These are phyloP conservation scores for Laothoe populi DNA, from an alignment of 2,888 invertebrate species.

Conservation along the genomic window DNA sequence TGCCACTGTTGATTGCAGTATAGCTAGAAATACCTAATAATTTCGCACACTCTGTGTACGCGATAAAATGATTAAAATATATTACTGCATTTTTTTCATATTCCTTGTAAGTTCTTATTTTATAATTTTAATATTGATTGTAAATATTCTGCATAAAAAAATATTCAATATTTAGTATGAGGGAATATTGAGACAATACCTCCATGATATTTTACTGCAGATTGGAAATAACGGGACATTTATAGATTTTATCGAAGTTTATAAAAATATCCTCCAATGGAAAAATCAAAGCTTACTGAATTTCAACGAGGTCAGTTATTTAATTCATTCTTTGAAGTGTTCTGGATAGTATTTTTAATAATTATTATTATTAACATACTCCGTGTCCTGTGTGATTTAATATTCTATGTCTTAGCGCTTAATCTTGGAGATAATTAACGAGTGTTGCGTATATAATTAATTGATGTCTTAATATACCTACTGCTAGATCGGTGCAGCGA, in stretches of 20 bases:
- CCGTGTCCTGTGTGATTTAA: no score
- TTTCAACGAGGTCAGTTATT: conserved; percentile 71
- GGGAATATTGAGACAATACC: conserved; percentile 31
- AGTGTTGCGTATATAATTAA: background rate
- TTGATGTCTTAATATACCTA: conserved; percentile 12
- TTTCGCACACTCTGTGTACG: background rate
- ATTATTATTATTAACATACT: background rate
- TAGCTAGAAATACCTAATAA: background rate
- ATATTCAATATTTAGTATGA: background rate
- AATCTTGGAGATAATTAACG: no score
- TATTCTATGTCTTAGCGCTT: no score
- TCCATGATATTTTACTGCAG: conserved; percentile 51
- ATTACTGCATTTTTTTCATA: conserved; percentile 55
- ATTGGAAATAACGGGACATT: conserved; percentile 67
- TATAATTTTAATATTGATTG: background rate
- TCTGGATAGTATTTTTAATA: background rate
- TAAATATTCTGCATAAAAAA: background rate
- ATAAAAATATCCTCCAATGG: conserved; percentile 74
- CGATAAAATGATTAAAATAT: conserved; percentile 50
- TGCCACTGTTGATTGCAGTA: background rate
- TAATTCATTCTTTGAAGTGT: background rate
- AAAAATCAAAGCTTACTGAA: conserved; percentile 69
- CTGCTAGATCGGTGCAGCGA: conserved; percentile 63
- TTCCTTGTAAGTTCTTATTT: conserved; percentile 52
- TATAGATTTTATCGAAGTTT: conserved; percentile 69